Percentiles rank a stretch among this genome's conserved stretches.
Conservation (phyloP, 2,888 invertebrate species). For the Ariolimax columbianus region DNA sequence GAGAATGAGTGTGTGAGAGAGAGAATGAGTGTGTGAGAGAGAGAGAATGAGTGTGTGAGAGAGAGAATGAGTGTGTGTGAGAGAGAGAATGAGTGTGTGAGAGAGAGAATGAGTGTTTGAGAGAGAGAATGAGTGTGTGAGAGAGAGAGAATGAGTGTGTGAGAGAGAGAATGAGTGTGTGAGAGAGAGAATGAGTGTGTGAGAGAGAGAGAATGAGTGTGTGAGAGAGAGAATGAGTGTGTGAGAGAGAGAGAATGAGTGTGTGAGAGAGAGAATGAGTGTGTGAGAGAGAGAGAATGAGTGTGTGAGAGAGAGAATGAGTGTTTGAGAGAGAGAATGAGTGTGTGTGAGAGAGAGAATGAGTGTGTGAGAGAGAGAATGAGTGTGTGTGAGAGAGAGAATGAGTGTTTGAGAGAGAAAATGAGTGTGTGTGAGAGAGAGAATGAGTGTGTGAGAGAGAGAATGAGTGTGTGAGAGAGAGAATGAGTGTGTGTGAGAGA, state of each 20-base stretch:
- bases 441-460: neutral
- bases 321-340: neutral
- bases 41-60: neutral
- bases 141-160: constrained; percentile 10
- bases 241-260: too few species aligned
- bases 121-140: neutral
- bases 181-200: constrained; percentile 1
- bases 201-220: constrained; percentile 41
- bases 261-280: too few species aligned
- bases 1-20: too few species aligned
- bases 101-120: neutral
- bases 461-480: neutral
- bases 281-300: too few species aligned
- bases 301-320: too few species aligned
- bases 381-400: too few species aligned
- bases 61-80: neutral
- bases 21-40: too few species aligned
- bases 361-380: neutral
- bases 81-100: neutral
- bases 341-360: neutral
- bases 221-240: neutral
- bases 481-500: too few species aligned
- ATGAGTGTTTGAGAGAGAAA: too few species aligned
- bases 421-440: neutral
- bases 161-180: too few species aligned